These are phyloP conservation scores for Phalloptychus januarius DNA, from an alignment of 2,797 vertebrate genomes.

Conservation along the genomic window DNA sequence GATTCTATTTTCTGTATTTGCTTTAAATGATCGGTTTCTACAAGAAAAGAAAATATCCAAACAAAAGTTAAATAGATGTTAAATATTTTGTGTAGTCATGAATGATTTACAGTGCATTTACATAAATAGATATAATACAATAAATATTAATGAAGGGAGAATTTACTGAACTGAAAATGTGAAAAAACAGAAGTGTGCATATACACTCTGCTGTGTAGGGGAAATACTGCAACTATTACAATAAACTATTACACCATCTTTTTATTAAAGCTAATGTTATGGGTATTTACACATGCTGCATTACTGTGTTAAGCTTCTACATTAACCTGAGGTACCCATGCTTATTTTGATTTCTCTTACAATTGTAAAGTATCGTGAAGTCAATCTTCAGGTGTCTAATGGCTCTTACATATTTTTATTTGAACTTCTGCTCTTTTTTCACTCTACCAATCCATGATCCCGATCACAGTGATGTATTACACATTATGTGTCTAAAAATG, in stretches of 20 bases:
- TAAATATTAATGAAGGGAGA: constrained; percentile 30
- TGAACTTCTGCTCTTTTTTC: neutral
- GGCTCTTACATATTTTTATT: neutral
- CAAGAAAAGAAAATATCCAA: constrained; percentile 37
- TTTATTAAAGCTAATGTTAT: neutral
- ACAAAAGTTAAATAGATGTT: constrained; percentile 54
- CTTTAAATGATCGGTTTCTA: constrained; percentile 45
- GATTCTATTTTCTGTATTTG: constrained; percentile 37
- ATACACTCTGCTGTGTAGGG: neutral
- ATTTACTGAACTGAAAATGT: constrained; percentile 20
- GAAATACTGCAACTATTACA: neutral
- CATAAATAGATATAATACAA: constrained; percentile 16
- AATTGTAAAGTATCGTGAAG: neutral
- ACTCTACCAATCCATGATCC: neutral
- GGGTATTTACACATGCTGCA: neutral
- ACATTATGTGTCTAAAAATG: neutral
- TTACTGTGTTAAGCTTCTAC: neutral
- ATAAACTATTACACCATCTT: neutral
- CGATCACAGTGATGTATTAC: neutral
- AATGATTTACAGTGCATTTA: constrained; percentile 61
- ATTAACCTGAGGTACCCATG: neutral
- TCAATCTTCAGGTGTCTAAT: neutral
- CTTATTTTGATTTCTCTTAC: neutral
- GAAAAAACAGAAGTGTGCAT: constrained; percentile 14
- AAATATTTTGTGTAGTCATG: constrained; percentile 38